Evolutionary conservation across 2,888 invertebrate genomes (phyloP).

Genomic region (Xestia xanthographa): DNA sequence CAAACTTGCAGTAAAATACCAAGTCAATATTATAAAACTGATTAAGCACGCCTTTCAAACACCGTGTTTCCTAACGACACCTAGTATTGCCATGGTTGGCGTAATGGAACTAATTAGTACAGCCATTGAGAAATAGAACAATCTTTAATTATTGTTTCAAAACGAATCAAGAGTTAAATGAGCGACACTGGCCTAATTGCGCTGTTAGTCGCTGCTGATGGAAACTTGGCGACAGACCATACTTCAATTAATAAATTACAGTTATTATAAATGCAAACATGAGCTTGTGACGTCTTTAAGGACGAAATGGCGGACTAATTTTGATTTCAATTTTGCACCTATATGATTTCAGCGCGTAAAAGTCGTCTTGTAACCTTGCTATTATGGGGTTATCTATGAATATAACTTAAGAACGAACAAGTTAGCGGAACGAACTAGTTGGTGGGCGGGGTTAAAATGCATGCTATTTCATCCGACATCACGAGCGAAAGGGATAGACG

Average conservation of each 20-base stretch:
- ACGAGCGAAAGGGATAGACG: no score
- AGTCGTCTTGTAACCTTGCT: background rate
- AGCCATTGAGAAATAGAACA: slow-evolving; percentile 45
- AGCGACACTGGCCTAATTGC: slow-evolving; percentile 55
- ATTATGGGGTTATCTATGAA: background rate
- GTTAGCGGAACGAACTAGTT: no score
- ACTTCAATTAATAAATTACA: slow-evolving; percentile 44
- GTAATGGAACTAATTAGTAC: slow-evolving; percentile 53
- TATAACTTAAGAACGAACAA: background rate
- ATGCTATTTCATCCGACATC: no score
- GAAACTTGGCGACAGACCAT: slow-evolving; percentile 50
- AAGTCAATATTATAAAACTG: slow-evolving; percentile 18
- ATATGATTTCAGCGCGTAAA: background rate
- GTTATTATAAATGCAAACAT: slow-evolving; percentile 34
- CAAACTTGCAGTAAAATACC: background rate
- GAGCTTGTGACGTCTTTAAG: slow-evolving; percentile 1
- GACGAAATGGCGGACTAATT: background rate
- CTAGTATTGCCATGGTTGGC: slow-evolving; percentile 28
- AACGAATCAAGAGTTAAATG: slow-evolving; percentile 52
- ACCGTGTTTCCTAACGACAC: slow-evolving; percentile 43
- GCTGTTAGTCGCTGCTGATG: slow-evolving; percentile 31
- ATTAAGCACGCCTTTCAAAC: slow-evolving; percentile 46
- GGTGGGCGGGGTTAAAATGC: no score
- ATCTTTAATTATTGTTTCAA: slow-evolving; percentile 44
- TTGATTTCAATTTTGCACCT: background rate